Evolutionary conservation across 2,888 invertebrate species (phyloP).

Genomic region (Polyommatus iphigenia): DNA sequence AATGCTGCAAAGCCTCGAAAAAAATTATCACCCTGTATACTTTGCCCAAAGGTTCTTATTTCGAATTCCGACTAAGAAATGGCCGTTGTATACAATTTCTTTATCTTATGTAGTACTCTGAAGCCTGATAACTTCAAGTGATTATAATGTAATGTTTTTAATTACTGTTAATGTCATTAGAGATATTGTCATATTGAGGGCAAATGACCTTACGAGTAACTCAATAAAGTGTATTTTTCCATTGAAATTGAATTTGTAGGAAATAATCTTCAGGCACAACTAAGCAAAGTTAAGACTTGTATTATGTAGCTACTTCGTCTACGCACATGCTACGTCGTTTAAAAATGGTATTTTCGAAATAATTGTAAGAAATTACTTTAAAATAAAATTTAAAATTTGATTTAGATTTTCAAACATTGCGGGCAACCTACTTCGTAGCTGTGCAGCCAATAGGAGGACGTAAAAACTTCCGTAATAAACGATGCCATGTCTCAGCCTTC

Average conservation of each 20-base stretch:
- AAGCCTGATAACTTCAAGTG: slow-evolving; percentile 1
- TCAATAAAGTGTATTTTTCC: background rate
- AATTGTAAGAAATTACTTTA: too few species aligned
- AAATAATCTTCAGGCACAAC: background rate
- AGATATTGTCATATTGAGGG: background rate
- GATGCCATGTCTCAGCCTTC: too few species aligned
- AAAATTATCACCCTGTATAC: background rate
- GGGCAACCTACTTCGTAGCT: too few species aligned
- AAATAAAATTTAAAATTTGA: too few species aligned
- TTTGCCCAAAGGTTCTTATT: background rate
- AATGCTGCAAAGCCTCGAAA: background rate
- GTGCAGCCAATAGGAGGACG: too few species aligned
- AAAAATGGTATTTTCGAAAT: too few species aligned
- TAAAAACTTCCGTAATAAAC: too few species aligned
- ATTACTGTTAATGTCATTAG: slow-evolving; percentile 17
- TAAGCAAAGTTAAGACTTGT: background rate
- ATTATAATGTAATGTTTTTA: slow-evolving; percentile 15
- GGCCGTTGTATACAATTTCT: background rate
- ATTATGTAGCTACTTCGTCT: too few species aligned
- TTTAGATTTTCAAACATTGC: too few species aligned
- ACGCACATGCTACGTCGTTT: too few species aligned
- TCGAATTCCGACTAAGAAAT: background rate
- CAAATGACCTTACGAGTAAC: slow-evolving; percentile 16
- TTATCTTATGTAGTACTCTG: slow-evolving; percentile 12
- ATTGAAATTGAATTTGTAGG: background rate